A percentile compares a stretch with the other conserved stretches of the same genome.
These are phyloP conservation scores for Muschampia plurimacula DNA, from an alignment of 2,888 invertebrate genomes.

Conservation along the genomic window DNA sequence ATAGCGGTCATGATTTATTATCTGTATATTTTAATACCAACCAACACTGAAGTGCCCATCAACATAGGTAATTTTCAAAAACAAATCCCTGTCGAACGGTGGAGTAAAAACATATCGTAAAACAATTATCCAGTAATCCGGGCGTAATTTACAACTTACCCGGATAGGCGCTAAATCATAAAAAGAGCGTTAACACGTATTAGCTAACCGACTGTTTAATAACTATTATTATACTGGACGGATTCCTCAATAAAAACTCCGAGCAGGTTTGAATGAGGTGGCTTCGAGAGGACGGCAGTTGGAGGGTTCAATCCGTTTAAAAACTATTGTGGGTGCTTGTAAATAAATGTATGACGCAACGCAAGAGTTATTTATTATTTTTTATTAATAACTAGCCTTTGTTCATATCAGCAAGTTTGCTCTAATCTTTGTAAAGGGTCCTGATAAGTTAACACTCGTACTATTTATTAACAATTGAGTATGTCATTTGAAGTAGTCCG, in stretches of 20 bases:
- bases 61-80: conserved; percentile 18
- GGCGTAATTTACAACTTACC: conserved; percentile 70
- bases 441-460: no score
- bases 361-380: neutral
- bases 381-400: neutral
- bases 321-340: neutral
- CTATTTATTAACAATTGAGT: no score
- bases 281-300: neutral
- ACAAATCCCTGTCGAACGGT: conserved; percentile 36
- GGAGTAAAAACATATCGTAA: conserved; percentile 75
- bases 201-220: conserved; percentile 80
- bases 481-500: no score
- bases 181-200: conserved; percentile 79
- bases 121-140: conserved; percentile 79
- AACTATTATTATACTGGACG: conserved; percentile 82
- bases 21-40: neutral
- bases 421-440: no score
- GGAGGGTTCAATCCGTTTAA: neutral
- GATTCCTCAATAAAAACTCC: conserved; percentile 67
- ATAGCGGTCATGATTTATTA: no score
- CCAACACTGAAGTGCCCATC: neutral
- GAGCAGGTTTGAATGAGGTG: conserved; percentile 1
- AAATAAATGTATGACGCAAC: no score
- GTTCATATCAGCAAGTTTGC: no score
- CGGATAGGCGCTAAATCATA: conserved; percentile 81